Base-by-base conservation (phyloP, 2,797 vertebrate genomes). In the Podarcis siculus region DNA sequence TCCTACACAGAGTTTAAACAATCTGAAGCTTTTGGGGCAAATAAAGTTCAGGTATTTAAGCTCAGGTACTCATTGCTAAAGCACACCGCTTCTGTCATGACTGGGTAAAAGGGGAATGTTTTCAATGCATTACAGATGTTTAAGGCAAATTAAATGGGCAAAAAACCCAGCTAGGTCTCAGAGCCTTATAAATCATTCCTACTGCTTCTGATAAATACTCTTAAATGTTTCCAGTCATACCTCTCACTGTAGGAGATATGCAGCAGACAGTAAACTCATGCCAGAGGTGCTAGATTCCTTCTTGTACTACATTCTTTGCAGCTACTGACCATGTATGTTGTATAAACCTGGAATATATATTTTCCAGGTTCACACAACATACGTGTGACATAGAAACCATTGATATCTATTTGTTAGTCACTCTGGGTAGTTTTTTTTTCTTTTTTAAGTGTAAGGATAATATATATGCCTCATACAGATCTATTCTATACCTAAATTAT, bases 131-230 rank as follows among this genome's bases (percentile, higher is more conserved):
- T 55, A 69, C 35, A 37, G 82, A 83, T 93, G 92, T 91, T 93
- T 95, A 89, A 76, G 79, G 69, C 39, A 27, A 89, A 32, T 90
- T 90, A 21, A 39, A 88, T 86, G 45, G 69, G 27, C 10, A 82
- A 92, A 93, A 94, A 89, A 89, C 82, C 80, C 76, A 85, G 86
- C 45, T 27, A 2, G 0, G 58, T 72, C 69, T 91, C 80, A 89
- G 92, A 91, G 10, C 49, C 86, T 89, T 94, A 87, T 93, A 95
- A 95, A 94, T 86, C 86, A 80, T 85, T 91, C 49, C 87, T 91
- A 88, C 13, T 55, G 80, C 91, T 91, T 88, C 64, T 69, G 66
- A 83, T 67, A 78, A 77, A 37, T 67, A 37, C 21, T 49, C 27
- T 72, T 42, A 49, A 77, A 39, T 67, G 21, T 17, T 82, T 76